Percentiles rank a stretch among this genome's conserved stretches.
These are phyloP conservation scores for Chinchilla lanigera DNA, from an alignment of 2,113 vertebrate species.

Conservation along the genomic window DNA sequence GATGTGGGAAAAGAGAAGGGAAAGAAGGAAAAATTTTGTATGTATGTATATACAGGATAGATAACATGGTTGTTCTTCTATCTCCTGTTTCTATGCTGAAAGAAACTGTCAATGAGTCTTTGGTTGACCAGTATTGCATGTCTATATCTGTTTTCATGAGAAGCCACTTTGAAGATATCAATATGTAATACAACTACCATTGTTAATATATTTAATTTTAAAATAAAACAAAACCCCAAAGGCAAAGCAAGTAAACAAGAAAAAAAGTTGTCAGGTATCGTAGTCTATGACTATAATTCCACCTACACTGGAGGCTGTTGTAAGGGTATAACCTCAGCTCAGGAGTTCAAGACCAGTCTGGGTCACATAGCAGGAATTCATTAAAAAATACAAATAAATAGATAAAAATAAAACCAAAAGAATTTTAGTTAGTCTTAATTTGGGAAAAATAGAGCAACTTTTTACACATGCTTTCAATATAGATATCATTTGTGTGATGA, in stretches of 20 bases:
- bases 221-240: background rate
- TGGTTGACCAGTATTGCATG: too few species aligned
- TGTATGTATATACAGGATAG: too few species aligned
- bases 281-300: background rate
- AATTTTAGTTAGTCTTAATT: slow-evolving; percentile 30
- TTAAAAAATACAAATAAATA: background rate
- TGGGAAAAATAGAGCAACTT: background rate
- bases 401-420: background rate
- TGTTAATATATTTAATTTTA: background rate
- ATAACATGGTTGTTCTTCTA: too few species aligned
- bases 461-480: background rate
- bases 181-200: too few species aligned
- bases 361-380: background rate
- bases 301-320: background rate
- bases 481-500: background rate
- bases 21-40: too few species aligned
- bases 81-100: too few species aligned
- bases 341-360: background rate
- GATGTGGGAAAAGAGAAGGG: too few species aligned
- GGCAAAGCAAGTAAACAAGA: background rate
- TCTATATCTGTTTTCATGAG: too few species aligned
- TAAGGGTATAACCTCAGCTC: background rate
- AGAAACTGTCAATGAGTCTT: too few species aligned
- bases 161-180: too few species aligned
- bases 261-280: background rate